Percentiles rank a stretch among this genome's conserved stretches.
Evolutionary conservation across 1,140 invertebrate species (phyloP).

Genomic region (Steinernema feltiae): DNA sequence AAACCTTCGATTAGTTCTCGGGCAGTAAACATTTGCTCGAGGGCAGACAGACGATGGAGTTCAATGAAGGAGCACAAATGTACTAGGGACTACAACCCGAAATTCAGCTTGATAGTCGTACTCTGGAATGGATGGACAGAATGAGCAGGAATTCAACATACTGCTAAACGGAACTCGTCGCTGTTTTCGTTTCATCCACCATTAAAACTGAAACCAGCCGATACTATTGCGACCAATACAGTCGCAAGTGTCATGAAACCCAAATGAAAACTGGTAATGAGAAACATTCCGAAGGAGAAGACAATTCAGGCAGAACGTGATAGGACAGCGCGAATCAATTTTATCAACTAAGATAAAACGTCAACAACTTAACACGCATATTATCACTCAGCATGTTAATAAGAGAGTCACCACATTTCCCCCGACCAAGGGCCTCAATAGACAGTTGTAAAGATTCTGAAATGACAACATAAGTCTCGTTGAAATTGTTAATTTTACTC

Average conservation of each 20-base stretch:
- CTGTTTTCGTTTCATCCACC: background rate
- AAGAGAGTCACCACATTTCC: background rate
- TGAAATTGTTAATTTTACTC: background rate
- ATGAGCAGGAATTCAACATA: background rate
- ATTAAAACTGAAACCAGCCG: background rate
- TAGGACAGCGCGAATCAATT: too few relatives aligned
- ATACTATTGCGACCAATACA: too few relatives aligned
- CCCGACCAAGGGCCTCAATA: background rate
- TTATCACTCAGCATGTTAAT: background rate
- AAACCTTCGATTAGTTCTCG: background rate
- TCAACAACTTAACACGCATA: too few relatives aligned
- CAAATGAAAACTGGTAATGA: too few relatives aligned
- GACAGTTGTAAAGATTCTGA: background rate
- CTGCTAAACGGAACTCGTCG: background rate
- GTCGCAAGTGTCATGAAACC: too few relatives aligned
- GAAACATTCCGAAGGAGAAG: too few relatives aligned
- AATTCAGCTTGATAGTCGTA: background rate
- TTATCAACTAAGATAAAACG: too few relatives aligned
- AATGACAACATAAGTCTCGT: too few relatives aligned
- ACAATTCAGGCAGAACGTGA: too few relatives aligned
- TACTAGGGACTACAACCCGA: background rate
- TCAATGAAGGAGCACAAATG: background rate
- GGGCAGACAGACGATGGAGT: background rate
- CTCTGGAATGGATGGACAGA: background rate
- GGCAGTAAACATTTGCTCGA: background rate